These are phyloP conservation scores for Anoura caudifer DNA, from an alignment of 2,113 vertebrate genomes.

Conservation along the genomic window DNA sequence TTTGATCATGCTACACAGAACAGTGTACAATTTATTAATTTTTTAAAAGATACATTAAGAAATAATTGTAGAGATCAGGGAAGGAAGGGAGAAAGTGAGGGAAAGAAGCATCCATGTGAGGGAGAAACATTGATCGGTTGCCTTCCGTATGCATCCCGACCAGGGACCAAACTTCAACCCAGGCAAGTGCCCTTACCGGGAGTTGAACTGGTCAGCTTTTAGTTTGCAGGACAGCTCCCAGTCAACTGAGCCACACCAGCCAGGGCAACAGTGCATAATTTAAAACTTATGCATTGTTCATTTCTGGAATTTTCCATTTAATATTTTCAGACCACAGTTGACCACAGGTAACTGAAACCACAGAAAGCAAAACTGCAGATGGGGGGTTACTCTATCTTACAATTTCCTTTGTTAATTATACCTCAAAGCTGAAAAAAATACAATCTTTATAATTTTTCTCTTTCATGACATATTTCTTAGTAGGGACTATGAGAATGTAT, in stretches of 20 bases:
- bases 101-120: no score
- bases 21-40: background rate
- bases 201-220: no score
- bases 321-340: background rate
- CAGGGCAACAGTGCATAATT: background rate
- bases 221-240: no score
- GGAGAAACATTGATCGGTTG: no score
- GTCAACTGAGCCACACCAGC: no score
- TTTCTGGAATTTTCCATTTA: background rate
- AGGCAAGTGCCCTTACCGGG: no score
- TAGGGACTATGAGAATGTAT: background rate
- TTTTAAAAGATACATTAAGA: no score
- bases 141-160: no score
- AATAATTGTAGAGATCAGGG: no score
- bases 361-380: background rate
- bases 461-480: conserved; percentile 13
- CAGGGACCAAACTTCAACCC: no score
- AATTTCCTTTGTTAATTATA: conserved; percentile 29
- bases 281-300: background rate
- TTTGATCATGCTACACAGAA: background rate
- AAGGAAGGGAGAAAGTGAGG: no score
- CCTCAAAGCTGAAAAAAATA: background rate
- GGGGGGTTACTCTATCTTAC: background rate
- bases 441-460: conserved; percentile 5
- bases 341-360: background rate